Percentiles rank a stretch among this genome's conserved stretches.
phyloP scores from a whole-genome alignment of 2,113 vertebrate genomes.

The Poeciliopsis occidentalis region DNA sequence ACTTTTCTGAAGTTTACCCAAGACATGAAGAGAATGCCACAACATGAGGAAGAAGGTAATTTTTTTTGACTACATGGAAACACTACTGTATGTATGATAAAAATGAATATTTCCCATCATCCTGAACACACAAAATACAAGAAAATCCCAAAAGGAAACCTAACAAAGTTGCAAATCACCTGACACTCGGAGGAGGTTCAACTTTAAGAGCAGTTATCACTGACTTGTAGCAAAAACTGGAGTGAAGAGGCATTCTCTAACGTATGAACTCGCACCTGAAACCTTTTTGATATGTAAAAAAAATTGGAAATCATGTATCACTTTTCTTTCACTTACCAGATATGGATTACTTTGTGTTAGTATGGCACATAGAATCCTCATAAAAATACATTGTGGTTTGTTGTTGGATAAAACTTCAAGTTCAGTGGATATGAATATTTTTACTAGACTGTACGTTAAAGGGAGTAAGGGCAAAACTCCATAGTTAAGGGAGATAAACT shows the following conservation, averaged over 20 bases:
- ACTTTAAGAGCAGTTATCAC: not conserved
- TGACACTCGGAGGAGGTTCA: not conserved
- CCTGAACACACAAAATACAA: too few relatives aligned
- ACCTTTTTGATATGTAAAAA: not conserved
- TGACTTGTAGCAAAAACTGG: too few relatives aligned
- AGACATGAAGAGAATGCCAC: too few relatives aligned
- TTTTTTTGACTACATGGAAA: too few relatives aligned
- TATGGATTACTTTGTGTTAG: not conserved
- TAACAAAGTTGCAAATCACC: not conserved
- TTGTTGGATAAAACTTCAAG: not conserved
- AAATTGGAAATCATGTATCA: not conserved
- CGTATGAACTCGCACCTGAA: too few relatives aligned
- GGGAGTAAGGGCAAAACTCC: constrained; percentile 67
- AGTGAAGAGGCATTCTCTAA: too few relatives aligned
- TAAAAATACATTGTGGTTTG: not conserved
- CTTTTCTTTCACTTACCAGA: not conserved
- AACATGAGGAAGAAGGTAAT: too few relatives aligned
- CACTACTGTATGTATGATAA: too few relatives aligned
- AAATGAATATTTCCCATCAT: too few relatives aligned
- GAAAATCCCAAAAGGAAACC: not conserved
- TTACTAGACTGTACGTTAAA: constrained; percentile 32
- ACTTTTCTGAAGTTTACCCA: too few relatives aligned
- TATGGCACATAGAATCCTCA: not conserved
- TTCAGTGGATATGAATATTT: not conserved
- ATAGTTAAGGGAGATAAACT: constrained; percentile 60